A percentile compares a stretch with the other conserved stretches of the same genome.
Conservation (phyloP, 2,888 invertebrate genomes). For the Amblyjoppa proteus region DNA sequence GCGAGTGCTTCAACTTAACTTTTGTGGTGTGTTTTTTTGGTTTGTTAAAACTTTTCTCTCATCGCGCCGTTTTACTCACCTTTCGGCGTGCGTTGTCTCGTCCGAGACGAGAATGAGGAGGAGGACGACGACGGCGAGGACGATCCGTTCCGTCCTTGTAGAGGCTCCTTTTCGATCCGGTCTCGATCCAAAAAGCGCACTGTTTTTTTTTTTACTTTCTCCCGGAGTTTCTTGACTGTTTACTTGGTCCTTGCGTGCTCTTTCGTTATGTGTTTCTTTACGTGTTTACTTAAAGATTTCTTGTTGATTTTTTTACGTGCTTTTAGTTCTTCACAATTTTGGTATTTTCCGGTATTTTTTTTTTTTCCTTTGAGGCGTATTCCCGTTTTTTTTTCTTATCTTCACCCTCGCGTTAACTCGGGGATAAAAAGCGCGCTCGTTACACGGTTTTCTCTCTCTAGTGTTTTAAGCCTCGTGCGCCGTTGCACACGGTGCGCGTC, state of each 20-base stretch:
- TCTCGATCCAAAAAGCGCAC: slow-evolving; percentile 57
- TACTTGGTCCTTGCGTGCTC: slow-evolving; percentile 10
- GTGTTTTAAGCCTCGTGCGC: slow-evolving; percentile 68
- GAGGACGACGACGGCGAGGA: slow-evolving; percentile 72
- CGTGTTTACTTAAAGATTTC: slow-evolving; percentile 13
- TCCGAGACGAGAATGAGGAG: slow-evolving; percentile 70
- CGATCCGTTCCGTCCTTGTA: slow-evolving; percentile 59
- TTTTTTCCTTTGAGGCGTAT: slow-evolving; percentile 31
- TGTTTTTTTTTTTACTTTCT: slow-evolving; percentile 32
- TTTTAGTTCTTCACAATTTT: slow-evolving; percentile 28
- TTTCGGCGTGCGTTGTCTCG: slow-evolving; percentile 61
- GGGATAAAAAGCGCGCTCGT: slow-evolving; percentile 64
- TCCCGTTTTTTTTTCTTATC: slow-evolving; percentile 46
- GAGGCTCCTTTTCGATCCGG: slow-evolving; percentile 45
- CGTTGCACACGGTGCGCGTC: slow-evolving; percentile 73
- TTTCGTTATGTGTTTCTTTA: slow-evolving; percentile 17
- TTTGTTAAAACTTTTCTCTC: slow-evolving; percentile 15
- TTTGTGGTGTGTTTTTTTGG: neutral
- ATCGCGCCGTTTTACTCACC: slow-evolving; percentile 63
- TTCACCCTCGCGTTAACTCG: slow-evolving; percentile 60
- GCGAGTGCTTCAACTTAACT: neutral
- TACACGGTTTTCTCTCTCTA: slow-evolving; percentile 54
- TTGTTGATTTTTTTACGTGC: slow-evolving; percentile 19
- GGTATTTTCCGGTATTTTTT: slow-evolving; percentile 19
- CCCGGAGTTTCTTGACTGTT: slow-evolving; percentile 16